Evolutionary conservation across 2,888 invertebrate species (phyloP), one percentile per base, ranked within the genome.

Genomic region (Drymonia ruficornis): DNA sequence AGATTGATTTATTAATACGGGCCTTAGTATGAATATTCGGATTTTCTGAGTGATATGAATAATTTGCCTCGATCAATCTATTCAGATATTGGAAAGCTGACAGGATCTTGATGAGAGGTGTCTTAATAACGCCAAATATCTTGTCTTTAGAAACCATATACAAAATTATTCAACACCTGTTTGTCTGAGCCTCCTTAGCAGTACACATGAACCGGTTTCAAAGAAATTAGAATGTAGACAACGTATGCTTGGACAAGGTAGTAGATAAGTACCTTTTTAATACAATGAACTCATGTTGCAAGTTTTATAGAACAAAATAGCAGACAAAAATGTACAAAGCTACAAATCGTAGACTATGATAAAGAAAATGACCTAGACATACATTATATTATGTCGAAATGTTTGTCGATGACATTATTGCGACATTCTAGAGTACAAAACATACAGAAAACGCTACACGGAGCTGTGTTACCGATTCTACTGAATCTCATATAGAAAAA

Each of bases 291-390:
- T 40, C 9, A 16, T 9, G 16, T 0, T 5, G 8, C 1, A 9
- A 40, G 5, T 16, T 40, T n/a, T 38, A 38, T 15, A 1, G 8
- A 38, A 38, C 11, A 5, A 38, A 38, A 15, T 15, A 6, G 2
- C 1, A 23, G 1, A 23, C 7, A 38, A 38, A 49, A 45, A 2
- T 29, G 23, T n/a, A 23, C 23, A 42, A 46, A 43, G 23, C 36
- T n/a, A 34, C 34, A 50, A 56, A 50, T 45, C 36, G 47, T 50
- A 47, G 13, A 6, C 36, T n/a, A 52, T 48, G 36, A 50, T 52
- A 23, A 52, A 49, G 49, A 45, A 64, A 46, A 49, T 53, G 72
- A 65, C 73, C 74, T 63, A 69, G 70, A 74, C 73, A 65, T 55
- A 70, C 50, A 55, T 62, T 28, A 31, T 55, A 23, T 44, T 48